Evolutionary conservation across 2,797 vertebrate species (phyloP).

Genomic region (Molothrus ater): DNA sequence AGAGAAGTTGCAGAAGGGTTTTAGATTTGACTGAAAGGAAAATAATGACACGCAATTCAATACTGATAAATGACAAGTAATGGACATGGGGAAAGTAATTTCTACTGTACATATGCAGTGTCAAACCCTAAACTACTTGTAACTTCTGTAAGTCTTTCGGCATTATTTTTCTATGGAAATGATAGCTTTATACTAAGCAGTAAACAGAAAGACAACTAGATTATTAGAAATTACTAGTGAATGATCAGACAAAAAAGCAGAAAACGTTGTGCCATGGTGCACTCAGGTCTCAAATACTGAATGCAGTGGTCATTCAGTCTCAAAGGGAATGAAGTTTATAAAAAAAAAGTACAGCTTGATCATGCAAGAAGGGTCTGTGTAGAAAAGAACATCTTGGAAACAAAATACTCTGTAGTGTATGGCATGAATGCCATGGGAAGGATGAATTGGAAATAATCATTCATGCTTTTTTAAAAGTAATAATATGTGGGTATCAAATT

Average conservation of each 20-base stretch:
- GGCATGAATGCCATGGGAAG: background rate
- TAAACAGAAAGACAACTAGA: background rate
- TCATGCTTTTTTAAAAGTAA: background rate
- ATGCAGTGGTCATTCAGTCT: background rate
- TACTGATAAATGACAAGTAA: background rate
- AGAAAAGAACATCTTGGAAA: background rate
- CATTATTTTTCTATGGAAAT: background rate
- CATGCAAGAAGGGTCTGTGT: background rate
- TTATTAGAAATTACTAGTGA: background rate
- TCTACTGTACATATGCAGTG: background rate
- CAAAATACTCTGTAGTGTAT: background rate
- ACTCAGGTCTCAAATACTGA: background rate
- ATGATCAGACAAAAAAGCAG: background rate
- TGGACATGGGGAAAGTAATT: background rate
- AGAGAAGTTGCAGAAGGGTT: background rate
- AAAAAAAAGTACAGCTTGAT: background rate
- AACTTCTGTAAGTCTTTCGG: background rate
- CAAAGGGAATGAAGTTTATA: background rate
- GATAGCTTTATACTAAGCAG: background rate
- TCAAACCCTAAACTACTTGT: background rate
- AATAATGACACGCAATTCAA: background rate
- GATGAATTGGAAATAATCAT: background rate
- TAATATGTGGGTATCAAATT: background rate
- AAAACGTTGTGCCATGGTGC: background rate
- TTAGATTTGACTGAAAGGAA: background rate